Evolutionary conservation across 1,140 invertebrate genomes (phyloP), one percentile per base, ranked within the genome.

Genomic region (Hyphantria cunea): DNA sequence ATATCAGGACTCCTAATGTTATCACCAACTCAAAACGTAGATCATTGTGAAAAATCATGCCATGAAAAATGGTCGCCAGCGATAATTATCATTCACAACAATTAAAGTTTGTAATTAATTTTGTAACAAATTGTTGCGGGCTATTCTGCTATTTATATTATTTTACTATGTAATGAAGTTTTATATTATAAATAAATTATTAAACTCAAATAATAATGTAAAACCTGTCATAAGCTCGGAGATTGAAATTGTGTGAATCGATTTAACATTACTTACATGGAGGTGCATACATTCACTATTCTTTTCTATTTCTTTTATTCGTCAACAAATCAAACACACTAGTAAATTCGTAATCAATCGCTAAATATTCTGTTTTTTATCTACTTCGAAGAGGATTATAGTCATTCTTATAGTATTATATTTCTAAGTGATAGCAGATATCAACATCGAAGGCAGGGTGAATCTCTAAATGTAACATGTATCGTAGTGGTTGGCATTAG

Each of bases 151-250:
- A 37, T 48, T 32, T 60, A 68, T 58, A 66, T n/a, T 68, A 68
- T 73, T 73, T 76, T 58, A 58, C 33, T 58, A 58, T 65, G 54
- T 68, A 61, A 54, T 74, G 72, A 70, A 56, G 61, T 72, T 84
- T 85, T 83, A 69, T 76, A 75, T 80, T 79, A 81, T 77, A 77
- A 76, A 79, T 82, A 76, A 85, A 83, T 74, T 81, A 78, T 76
- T 74, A 74, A 60, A 69, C 72, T 66, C 65, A 64, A 73, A 66
- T 74, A 59, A 42, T 33, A 67, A 70, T 45, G 82, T 88, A 75
- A 58, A 79, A 52, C 83, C 86, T 83, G 85, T 73, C 70, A 77
- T 71, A 80, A 71, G 83, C 83, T 89, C 69, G 85, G 74, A 89
- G 86, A 83, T 82, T 78, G 60, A 75, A 69, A 63, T 64, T 44